A percentile compares a stretch with the other conserved stretches of the same genome.
These are phyloP conservation scores for Eleginops maclovinus DNA, from an alignment of 2,113 vertebrate species.

Conservation along the genomic window DNA sequence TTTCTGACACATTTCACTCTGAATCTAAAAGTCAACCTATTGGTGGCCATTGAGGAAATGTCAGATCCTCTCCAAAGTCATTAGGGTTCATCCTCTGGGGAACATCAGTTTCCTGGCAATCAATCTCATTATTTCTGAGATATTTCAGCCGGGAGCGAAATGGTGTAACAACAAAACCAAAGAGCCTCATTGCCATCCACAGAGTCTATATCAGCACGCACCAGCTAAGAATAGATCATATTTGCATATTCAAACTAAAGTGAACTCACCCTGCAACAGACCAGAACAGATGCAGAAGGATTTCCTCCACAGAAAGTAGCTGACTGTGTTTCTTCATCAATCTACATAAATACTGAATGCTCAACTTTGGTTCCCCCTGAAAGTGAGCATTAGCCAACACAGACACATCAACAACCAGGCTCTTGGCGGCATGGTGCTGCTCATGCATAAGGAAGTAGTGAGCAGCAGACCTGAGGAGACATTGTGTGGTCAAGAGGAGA, in stretches of 20 bases:
- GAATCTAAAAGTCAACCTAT: too few species aligned
- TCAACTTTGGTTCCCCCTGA: slow-evolving; percentile 38
- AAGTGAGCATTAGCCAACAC: slow-evolving; percentile 50
- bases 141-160: not conserved
- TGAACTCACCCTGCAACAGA: not conserved
- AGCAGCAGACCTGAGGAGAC: slow-evolving; percentile 30
- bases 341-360: slow-evolving; percentile 66
- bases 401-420: slow-evolving; percentile 37
- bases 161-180: not conserved
- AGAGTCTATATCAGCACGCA: not conserved
- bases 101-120: not conserved
- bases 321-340: slow-evolving; percentile 58
- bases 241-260: slow-evolving; percentile 7
- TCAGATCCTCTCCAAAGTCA: not conserved
- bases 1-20: too few species aligned
- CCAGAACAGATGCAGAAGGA: slow-evolving; percentile 12
- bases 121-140: not conserved
- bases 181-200: not conserved
- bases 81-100: not conserved
- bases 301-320: slow-evolving; percentile 33
- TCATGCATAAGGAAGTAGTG: slow-evolving; percentile 60
- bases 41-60: too few species aligned
- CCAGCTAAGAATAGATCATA: not conserved
- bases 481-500: slow-evolving; percentile 22
- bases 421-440: slow-evolving; percentile 34